Base-by-base conservation (phyloP, 2,113 vertebrate species). In the Poeciliopsis retropinna region DNA sequence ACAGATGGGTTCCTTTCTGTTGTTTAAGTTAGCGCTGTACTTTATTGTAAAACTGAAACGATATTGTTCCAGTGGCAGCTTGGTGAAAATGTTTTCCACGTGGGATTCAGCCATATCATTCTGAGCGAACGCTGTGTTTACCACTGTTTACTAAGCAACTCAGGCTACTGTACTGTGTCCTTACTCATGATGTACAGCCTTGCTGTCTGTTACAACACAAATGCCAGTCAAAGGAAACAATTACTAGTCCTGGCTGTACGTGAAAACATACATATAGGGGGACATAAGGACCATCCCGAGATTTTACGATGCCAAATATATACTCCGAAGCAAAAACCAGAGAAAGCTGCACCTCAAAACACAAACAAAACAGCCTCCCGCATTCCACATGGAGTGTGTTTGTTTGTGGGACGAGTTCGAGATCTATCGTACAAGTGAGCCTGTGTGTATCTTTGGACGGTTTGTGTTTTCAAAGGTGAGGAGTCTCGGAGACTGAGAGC, bases 31-130 rank as follows among this genome's bases (percentile, higher is more conserved):
- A 78, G 72, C n/a, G 11, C 72, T 85, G 85, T 82, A 75, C 79
- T 89, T 91, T 80, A 87, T 89, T 91, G 92, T 89, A 86, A 89
- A 89, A 82, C 85, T 88, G 88, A 92, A 88, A 92, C 86, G 86
- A 91, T 86, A 90, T 89, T 87, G 88, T 92, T 93, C 79, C 75
- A 32, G 70, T 92, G 91, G 85, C 92, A 92, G 90, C 86, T 91
- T 75, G 82, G 65, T 88, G 88, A 92, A 93, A 94, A 93, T 89
- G 91, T 92, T 92, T 91, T 85, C 85, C 78, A 73, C 39, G 15
- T 63, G 41, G 82, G 83, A 85, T 91, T 89, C 83, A 74, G 91
- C 88, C 72, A 76, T 87, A 82, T 87, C 78, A 83, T 87, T 77
- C 88, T 31, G 70, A 80, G 81, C 60, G 54, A 76, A 80, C 65